phyloP scores from a whole-genome alignment of 1,140 invertebrate species.

The Drosophila rufa region DNA sequence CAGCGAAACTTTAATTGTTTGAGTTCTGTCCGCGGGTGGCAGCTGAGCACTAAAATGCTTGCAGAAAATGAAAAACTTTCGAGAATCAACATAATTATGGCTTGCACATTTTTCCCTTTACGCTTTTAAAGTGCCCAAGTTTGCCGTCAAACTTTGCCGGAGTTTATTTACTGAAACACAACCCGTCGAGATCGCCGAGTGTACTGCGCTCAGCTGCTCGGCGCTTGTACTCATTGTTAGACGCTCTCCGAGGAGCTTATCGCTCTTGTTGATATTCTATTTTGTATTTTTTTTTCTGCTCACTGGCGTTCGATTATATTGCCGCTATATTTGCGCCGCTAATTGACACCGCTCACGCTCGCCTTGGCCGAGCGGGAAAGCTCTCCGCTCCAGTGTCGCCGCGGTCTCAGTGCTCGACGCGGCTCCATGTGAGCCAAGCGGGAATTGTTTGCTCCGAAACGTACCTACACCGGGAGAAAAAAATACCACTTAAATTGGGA shows the following conservation, averaged over 20 bases:
- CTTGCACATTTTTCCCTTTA: slow-evolving; percentile 2
- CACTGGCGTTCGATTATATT: slow-evolving; percentile 35
- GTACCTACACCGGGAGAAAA: slow-evolving; percentile 22
- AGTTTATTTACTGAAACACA: slow-evolving; percentile 17
- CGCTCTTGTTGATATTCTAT: slow-evolving; percentile 25
- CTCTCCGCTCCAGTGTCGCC: slow-evolving; percentile 35
- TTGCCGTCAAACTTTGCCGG: slow-evolving; percentile 13
- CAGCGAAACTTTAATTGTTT: slow-evolving; percentile 41
- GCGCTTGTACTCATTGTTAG: background rate
- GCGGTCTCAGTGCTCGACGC: slow-evolving; percentile 59
- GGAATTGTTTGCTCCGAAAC: slow-evolving; percentile 31
- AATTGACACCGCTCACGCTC: slow-evolving; percentile 70
- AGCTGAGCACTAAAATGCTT: background rate
- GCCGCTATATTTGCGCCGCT: slow-evolving; percentile 54
- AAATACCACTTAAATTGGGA: background rate
- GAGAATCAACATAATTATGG: slow-evolving; percentile 47
- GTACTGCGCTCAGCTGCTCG: background rate
- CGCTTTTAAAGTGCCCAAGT: slow-evolving; percentile 23
- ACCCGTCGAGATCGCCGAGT: slow-evolving; percentile 12
- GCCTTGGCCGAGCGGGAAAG: slow-evolving; percentile 40
- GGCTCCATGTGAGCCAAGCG: slow-evolving; percentile 68
- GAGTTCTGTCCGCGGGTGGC: slow-evolving; percentile 25
- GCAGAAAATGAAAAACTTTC: slow-evolving; percentile 25
- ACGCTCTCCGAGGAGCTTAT: slow-evolving; percentile 27
- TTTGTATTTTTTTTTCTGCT: slow-evolving; percentile 5